A percentile compares a stretch with the other conserved stretches of the same genome.
These are phyloP conservation scores for Tamandua tetradactyla DNA, from an alignment of 2,797 vertebrate genomes.

Conservation along the genomic window DNA sequence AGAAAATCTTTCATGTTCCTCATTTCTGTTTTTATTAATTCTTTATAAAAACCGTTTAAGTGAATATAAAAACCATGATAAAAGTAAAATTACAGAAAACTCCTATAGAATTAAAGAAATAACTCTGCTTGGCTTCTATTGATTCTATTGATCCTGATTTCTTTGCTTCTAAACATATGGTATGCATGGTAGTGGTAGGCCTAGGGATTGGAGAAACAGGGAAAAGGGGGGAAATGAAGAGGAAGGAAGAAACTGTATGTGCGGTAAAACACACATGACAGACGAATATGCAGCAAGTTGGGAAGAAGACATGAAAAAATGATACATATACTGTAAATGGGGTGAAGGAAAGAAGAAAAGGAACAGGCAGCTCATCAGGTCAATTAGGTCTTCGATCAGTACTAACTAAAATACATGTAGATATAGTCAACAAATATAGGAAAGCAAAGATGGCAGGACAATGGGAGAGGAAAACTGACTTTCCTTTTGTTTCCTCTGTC, in stretches of 20 bases:
- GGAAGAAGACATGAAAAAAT: conserved; percentile 15
- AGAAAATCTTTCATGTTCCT: conserved; percentile 15
- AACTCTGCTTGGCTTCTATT: neutral
- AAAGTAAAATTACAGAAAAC: conserved; percentile 44
- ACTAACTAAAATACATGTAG: neutral
- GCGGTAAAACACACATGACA: neutral
- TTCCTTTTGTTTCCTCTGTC: conserved; percentile 62
- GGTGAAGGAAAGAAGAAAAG: neutral
- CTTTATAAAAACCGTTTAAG: conserved; percentile 46
- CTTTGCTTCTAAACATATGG: neutral
- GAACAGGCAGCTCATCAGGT: conserved; percentile 32
- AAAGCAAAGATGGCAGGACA: neutral
- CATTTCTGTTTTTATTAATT: conserved; percentile 56
- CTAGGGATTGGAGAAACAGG: neutral
- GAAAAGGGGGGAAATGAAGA: neutral
- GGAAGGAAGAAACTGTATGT: neutral
- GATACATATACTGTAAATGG: neutral
- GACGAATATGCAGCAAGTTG: conserved; percentile 61
- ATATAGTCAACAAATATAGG: neutral
- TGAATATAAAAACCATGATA: conserved; percentile 22
- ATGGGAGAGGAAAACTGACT: neutral
- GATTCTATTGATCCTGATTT: neutral
- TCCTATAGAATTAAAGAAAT: conserved; percentile 47
- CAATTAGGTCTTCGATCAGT: neutral
- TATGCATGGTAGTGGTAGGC: neutral